Evolutionary conservation across 2,797 vertebrate species (phyloP).

Genomic region (Antennarius maculatus): DNA sequence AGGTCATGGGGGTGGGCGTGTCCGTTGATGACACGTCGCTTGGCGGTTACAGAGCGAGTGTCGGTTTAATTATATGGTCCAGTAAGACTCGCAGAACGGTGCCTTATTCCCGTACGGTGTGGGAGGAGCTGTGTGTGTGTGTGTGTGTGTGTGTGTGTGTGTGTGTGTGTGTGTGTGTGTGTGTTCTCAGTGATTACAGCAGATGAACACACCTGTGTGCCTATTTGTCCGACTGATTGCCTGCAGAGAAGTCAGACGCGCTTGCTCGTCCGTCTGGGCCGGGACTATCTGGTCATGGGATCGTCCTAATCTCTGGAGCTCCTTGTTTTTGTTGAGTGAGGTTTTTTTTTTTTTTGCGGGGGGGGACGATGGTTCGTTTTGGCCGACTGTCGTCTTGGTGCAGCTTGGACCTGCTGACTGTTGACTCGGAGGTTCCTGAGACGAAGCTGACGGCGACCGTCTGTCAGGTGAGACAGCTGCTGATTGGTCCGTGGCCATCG

Average conservation of each 20-base stretch:
- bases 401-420: conserved; percentile 82
- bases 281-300: conserved; percentile 25
- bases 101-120: conserved; percentile 13
- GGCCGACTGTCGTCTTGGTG: conserved; percentile 76
- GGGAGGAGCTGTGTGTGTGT: conserved; percentile 49
- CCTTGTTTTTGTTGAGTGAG: background rate
- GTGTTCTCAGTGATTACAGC: conserved; percentile 39
- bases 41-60: no score
- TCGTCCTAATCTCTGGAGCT: conserved; percentile 24
- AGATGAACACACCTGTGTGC: conserved; percentile 43
- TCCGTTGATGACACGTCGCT: background rate
- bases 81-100: no score
- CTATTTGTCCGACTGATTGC: conserved; percentile 49
- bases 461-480: conserved; percentile 72
- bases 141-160: conserved; percentile 18
- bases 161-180: background rate
- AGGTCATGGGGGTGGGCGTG: no score
- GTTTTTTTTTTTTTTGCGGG: background rate
- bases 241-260: conserved; percentile 23
- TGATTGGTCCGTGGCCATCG: background rate
- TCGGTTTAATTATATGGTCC: no score
- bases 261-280: background rate
- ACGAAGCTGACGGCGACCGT: conserved; percentile 7
- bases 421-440: conserved; percentile 68
- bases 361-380: conserved; percentile 77